Conservation (phyloP, 1,140 invertebrate species). For the Drosophila nigrodunni region DNA sequence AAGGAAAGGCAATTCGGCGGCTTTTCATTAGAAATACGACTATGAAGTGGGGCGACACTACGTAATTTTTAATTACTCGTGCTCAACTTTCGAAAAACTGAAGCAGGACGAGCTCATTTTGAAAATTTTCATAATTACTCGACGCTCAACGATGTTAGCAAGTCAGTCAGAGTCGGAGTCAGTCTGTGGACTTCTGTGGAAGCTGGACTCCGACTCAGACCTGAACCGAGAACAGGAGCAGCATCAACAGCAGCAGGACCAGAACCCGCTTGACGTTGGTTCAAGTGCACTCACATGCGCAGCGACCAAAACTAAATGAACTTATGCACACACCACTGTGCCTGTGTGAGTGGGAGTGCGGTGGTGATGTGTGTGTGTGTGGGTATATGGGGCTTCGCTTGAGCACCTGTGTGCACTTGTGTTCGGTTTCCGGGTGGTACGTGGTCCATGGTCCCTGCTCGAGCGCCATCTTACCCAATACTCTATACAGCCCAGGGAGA, state of each 20-base stretch:
- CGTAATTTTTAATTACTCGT: slow-evolving; percentile 60
- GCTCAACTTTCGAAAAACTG: slow-evolving; percentile 51
- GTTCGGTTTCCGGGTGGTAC: slow-evolving; percentile 26
- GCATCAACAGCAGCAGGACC: slow-evolving; percentile 6
- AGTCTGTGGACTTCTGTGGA: slow-evolving; percentile 18
- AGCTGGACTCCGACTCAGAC: slow-evolving; percentile 25
- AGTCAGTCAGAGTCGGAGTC: slow-evolving; percentile 33
- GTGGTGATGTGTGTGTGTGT: slow-evolving; percentile 13
- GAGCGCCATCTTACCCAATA: slow-evolving; percentile 8
- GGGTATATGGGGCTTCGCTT: slow-evolving; percentile 48
- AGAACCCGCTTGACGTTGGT: slow-evolving; percentile 27
- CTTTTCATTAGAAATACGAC: slow-evolving; percentile 46
- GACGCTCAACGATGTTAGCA: slow-evolving; percentile 39
- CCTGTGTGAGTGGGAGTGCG: not conserved
- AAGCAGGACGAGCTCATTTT: slow-evolving; percentile 53
- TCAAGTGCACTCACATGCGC: slow-evolving; percentile 56
- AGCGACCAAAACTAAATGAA: slow-evolving; percentile 59
- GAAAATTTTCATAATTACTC: slow-evolving; percentile 60
- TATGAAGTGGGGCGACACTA: slow-evolving; percentile 37
- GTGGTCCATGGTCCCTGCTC: not conserved
- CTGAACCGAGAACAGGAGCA: not conserved
- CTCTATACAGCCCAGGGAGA: slow-evolving; percentile 8
- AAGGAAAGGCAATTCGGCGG: slow-evolving; percentile 47
- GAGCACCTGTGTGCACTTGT: slow-evolving; percentile 48
- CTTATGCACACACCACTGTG: slow-evolving; percentile 32